These are phyloP conservation scores for Drosophila pseudoobscura DNA, from an alignment of 1,140 invertebrate species.

Conservation along the genomic window DNA sequence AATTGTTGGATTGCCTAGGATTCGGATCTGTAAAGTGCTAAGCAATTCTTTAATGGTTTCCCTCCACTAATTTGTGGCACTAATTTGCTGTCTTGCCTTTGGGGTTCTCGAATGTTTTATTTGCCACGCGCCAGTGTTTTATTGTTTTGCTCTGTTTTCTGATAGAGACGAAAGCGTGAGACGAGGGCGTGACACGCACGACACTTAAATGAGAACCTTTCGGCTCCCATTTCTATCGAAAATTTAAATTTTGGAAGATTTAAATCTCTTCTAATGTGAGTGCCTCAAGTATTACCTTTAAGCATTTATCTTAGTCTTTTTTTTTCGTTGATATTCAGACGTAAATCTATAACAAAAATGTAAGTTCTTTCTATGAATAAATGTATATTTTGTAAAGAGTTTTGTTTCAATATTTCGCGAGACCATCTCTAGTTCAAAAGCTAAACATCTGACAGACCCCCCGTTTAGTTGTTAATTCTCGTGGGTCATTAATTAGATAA, in stretches of 20 bases:
- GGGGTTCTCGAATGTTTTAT: conserved; percentile 19
- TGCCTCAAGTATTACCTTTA: no score
- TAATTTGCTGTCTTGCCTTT: conserved; percentile 60
- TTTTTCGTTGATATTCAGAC: no score
- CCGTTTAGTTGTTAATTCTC: conserved; percentile 57
- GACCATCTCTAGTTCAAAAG: conserved; percentile 16
- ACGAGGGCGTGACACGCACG: no score
- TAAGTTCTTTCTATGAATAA: no score
- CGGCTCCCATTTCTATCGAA: no score
- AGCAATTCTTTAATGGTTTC: conserved; percentile 49
- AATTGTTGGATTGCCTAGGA: conserved; percentile 42
- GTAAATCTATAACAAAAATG: not conserved
- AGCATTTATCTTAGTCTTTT: no score
- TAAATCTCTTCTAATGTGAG: no score
- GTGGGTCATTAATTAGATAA: conserved; percentile 67
- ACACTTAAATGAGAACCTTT: no score
- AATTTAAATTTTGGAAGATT: no score
- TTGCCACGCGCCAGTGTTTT: conserved; percentile 60
- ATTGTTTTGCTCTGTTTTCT: not conserved
- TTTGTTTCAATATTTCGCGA: not conserved
- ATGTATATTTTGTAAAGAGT: not conserved
- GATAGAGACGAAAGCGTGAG: no score
- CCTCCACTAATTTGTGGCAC: conserved; percentile 36
- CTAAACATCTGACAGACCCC: conserved; percentile 48
- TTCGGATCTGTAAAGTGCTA: conserved; percentile 54